A percentile compares a stretch with the other conserved stretches of the same genome.
Conservation (phyloP, 2,113 vertebrate genomes). For the Pluvialis apricaria region DNA sequence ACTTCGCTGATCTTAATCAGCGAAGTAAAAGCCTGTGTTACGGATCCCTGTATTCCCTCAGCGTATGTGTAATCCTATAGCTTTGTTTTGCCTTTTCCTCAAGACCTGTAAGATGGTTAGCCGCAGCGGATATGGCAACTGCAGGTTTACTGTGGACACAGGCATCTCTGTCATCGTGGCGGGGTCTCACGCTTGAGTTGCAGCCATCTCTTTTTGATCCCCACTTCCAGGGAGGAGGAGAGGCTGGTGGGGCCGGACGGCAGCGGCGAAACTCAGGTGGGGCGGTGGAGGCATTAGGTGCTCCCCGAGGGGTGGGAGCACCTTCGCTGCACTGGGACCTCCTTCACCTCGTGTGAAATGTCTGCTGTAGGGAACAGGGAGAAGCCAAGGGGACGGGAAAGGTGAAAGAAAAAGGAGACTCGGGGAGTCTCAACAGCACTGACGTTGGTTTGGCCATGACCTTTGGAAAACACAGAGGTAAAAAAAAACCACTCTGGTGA, state of each 20-base stretch:
- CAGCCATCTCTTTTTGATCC: neutral
- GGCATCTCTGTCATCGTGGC: neutral
- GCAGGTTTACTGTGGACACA: neutral
- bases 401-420: neutral
- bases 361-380: neutral
- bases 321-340: neutral
- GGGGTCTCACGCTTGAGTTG: accelerated
- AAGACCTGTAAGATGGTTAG: neutral
- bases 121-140: neutral
- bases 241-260: accelerated
- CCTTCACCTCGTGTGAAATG: neutral
- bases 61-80: neutral
- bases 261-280: accelerated
- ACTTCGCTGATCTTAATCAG: neutral
- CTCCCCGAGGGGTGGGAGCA: accelerated
- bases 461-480: neutral
- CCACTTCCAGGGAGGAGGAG: neutral
- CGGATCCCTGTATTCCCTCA: accelerated
- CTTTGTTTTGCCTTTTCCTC: neutral
- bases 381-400: neutral
- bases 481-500: neutral
- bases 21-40: neutral
- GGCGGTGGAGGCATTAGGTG: neutral
- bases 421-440: neutral
- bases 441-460: neutral